Base-by-base conservation (phyloP, 2,113 vertebrate genomes). In the Serilophus lunatus region DNA sequence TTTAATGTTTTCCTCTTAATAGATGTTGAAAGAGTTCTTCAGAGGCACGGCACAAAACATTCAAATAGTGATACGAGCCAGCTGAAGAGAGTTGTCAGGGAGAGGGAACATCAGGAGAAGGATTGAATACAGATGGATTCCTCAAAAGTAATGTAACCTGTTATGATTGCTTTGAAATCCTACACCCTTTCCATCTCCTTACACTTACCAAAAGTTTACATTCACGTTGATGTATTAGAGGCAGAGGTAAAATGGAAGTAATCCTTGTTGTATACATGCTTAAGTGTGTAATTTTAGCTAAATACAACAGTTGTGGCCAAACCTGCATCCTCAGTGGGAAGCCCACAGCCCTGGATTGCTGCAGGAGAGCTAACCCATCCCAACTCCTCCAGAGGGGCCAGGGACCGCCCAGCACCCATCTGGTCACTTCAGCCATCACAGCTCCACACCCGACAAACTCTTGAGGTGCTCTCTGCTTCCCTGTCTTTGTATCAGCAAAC, bases 91-190 rank as follows among this genome's bases (percentile, higher is more conserved):
- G 90, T 96, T 96, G 96, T 97, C 95, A 95, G 93, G 69, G 94
- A 96, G 90, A 81, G 90, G 68, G 94, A 96, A 88, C 86, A 57
- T 95, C 94, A 94, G 75, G 88, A 95, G 92, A 86, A 94, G 93
- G 96, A 96, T 94, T 96, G 94, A 96, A 93, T 97, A 95, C 96
- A 96, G 95, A 96, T 97, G 96, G 94, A 96, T 96, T 97, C 96
- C 94, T 97, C 90, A 92, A 95, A 97, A 95, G 93, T 97, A 96
- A 92, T 96, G 93, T 95, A 96, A 97, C 96, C 96, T 96, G 96
- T 96, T 97, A 95, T 76, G 92, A 92, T 93, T 96, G 88, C 96
- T 97, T 96, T 97, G 96, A 97, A 97, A 97, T 96, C 80, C 85
- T 96, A 95, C 78, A 96, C 92, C 69, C 86, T 86, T 86, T 92